Evolutionary conservation across 35 echinoderm and acorn worm genomes (phyloP), one percentile per base, ranked within the genome.

Genomic region (Lytechinus variegatus): DNA sequence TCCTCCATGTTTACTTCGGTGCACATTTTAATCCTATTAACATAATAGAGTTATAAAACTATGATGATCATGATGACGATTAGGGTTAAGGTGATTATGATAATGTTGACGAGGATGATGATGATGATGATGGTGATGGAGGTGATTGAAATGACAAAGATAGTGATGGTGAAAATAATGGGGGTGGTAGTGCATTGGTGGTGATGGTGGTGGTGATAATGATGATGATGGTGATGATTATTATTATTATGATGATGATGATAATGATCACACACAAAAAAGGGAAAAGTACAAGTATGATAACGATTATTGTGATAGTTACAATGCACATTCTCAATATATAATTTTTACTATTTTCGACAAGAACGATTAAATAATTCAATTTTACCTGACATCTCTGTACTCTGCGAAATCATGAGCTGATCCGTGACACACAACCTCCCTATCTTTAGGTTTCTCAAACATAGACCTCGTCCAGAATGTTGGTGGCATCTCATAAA

Each of bases 1-100:
- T 98, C 97, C 54, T 98, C 95, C 96, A 97, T 97, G 92, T 97
- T 96, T 19, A 99, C 89, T 19, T 98, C 96, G 0, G 97, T 98
- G 93, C 98, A 99, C 98, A 99, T 99, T 58, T 99, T 99, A 87
- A 99, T 99, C 89, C 98, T 99, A n/a, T 52, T 54, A 44, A 44
- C 33, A 44, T n/a, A 12, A 86, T 24, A 19, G 21, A 79, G n/a
- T 79, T 24, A n/a, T 79, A 21, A 13, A 79, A 79, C 10, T 12
- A 79, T 79, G 19, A 24, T 5, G n/a, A 79, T 24, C 14, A 79
- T 79, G 12, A 7, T 79, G 8, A 79, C 6, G 66, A 27, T 24
- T 60, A 16, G 12, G 12, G 16, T 44, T 0, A 44, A 44, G 33
- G 33, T 44, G 33, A 44, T 44, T 44, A 44, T 44, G 33, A 44